Evolutionary conservation across 1,140 invertebrate genomes (phyloP).

Genomic region (Triops cancriformis): DNA sequence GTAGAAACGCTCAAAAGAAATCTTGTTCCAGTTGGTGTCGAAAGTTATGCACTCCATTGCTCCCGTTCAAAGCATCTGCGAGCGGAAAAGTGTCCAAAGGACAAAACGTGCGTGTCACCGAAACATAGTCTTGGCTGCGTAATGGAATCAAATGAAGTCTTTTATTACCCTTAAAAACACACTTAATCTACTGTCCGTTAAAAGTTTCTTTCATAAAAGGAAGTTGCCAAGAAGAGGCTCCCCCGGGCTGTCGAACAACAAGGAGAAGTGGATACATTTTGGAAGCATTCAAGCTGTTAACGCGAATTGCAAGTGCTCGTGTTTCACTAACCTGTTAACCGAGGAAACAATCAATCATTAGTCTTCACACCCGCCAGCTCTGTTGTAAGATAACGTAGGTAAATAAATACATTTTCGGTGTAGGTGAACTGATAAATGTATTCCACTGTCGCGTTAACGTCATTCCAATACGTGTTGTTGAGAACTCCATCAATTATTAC

Average conservation of each 20-base stretch:
- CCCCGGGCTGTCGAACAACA: constrained; percentile 54
- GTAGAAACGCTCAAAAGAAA: constrained; percentile 53
- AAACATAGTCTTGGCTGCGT: too few species aligned
- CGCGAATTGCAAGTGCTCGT: constrained; percentile 49
- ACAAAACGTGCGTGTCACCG: constrained; percentile 56
- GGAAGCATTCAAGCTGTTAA: constrained; percentile 40
- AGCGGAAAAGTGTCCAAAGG: constrained; percentile 47
- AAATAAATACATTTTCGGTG: constrained; percentile 17
- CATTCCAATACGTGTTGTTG: too few species aligned
- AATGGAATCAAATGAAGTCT: constrained; percentile 10
- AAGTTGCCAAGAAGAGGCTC: constrained; percentile 58
- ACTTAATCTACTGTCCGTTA: constrained; percentile 37
- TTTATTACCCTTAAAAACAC: constrained; percentile 20
- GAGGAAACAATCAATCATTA: not conserved
- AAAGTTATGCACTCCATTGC: too few species aligned
- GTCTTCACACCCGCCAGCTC: not conserved
- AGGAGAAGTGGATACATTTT: constrained; percentile 52
- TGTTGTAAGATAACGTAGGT: not conserved
- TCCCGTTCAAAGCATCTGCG: constrained; percentile 29
- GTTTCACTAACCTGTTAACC: constrained; percentile 20
- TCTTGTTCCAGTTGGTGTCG: constrained; percentile 33
- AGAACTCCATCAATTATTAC: too few species aligned
- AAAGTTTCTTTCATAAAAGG: constrained; percentile 50
- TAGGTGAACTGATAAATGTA: too few species aligned
- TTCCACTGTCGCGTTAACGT: too few species aligned